Evolutionary conservation across 2,888 invertebrate species (phyloP), one percentile per base, ranked within the genome.

Genomic region (Lasioglossum pauxillum): DNA sequence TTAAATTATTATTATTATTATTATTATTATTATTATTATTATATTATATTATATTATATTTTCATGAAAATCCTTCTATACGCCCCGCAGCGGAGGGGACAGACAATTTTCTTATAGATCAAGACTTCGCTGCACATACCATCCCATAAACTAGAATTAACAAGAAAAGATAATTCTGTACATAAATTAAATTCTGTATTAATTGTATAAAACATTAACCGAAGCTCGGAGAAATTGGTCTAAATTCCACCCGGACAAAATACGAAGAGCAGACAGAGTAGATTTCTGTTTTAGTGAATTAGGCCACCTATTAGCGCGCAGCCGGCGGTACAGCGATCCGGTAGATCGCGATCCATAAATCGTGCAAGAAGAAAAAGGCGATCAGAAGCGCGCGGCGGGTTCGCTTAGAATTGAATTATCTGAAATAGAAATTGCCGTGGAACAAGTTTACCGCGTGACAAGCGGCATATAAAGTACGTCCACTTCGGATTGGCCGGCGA

Each of bases 361-460:
- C 41, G 12, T 69, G 35, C 38, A 14, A 69, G 23, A 69, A 38
- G 35, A 69, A 38, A 69, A 38, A 38, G 69, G 69, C 64, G 64
- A 64, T 31, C 64, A 38, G 23, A 5, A 67, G 23, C 38, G 12
- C n/a, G n/a, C 35, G 12, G 23, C 10, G 27, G 31, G 38, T 69
- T 38, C 69, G 23, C 69, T 69, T 23, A 38, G 69, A 69, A 69
- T 38, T 72, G 44, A 44, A 72, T 72, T 72, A 41, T 72, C 44
- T 41, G 41, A 44, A n/a, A 27, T 72, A 44, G 44, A 72, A 72
- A 41, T 38, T 72, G 8, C 27, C 2, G 31, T 12, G 60, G 76
- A 76, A 44, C 31, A 46, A 76, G 31, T 77, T 69, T 19, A 46
- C 35, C 46, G 23, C 35, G 16, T n/a, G 46, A 60, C 23, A 27